phyloP scores from a whole-genome alignment of 2,797 vertebrate genomes.

The Gila robusta region DNA sequence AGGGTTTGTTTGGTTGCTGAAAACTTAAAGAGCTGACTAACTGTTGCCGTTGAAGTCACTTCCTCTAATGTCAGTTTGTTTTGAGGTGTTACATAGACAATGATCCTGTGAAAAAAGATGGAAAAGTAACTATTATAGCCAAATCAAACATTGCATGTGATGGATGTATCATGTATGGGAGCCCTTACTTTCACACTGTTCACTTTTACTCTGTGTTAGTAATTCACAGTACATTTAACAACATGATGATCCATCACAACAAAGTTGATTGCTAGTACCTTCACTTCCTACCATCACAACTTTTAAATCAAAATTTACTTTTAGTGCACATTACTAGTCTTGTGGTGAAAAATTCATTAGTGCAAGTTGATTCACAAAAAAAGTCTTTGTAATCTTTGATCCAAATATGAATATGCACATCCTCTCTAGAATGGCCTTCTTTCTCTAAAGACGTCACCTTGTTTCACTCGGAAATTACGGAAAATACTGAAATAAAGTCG shows the following conservation, averaged over 20 bases:
- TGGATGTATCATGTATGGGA: neutral
- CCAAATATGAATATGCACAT: no score
- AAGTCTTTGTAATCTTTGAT: no score
- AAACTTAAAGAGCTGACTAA: slow-evolving; percentile 63
- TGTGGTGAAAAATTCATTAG: no score
- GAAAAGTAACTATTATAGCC: neutral
- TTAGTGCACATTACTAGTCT: no score
- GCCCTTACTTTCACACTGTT: neutral
- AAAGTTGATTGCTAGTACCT: neutral
- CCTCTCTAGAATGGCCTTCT: no score
- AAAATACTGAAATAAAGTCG: neutral
- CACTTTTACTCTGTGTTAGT: neutral
- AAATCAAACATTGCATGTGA: neutral
- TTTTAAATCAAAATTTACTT: no score
- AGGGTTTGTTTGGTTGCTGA: slow-evolving; percentile 47
- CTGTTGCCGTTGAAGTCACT: slow-evolving; percentile 73
- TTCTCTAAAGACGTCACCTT: no score
- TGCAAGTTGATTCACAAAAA: no score
- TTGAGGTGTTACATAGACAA: slow-evolving; percentile 22
- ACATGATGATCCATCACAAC: neutral
- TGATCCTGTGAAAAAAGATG: neutral
- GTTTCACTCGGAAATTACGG: neutral
- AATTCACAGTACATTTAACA: neutral
- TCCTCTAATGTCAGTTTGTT: slow-evolving; percentile 50
- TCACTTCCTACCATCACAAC: neutral